Evolutionary conservation across 2,797 vertebrate species (phyloP).

Genomic region (Pristis pectinata): DNA sequence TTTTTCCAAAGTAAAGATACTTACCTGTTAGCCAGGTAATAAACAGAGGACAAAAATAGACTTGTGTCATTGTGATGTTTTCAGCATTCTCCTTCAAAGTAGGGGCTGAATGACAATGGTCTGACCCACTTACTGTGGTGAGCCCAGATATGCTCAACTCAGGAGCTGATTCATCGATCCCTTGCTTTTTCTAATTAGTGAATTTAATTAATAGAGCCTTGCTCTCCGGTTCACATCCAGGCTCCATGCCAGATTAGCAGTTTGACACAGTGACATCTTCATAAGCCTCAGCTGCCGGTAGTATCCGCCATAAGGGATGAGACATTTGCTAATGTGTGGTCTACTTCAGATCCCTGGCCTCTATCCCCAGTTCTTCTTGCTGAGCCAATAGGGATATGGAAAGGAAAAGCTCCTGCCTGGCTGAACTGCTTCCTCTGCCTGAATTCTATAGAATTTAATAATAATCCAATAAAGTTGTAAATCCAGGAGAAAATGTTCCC

Average conservation of each 20-base stretch:
- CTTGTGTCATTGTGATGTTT: background rate
- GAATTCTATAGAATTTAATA: background rate
- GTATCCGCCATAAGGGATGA: background rate
- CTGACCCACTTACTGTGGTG: constrained; percentile 15
- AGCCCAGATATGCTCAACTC: background rate
- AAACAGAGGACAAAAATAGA: constrained; percentile 26
- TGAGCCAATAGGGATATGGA: background rate
- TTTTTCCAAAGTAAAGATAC: background rate
- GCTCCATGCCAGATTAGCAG: background rate
- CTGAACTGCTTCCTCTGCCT: background rate
- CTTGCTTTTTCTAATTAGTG: constrained; percentile 11
- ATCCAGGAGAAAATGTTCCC: background rate
- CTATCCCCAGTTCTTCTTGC: background rate
- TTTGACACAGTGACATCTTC: constrained; percentile 4
- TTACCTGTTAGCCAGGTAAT: constrained; percentile 2
- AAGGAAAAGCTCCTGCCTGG: background rate
- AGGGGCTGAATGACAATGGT: background rate
- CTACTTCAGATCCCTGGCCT: background rate
- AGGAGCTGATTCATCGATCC: background rate
- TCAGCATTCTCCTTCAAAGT: constrained; percentile 29
- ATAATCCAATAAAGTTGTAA: background rate
- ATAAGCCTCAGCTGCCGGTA: background rate
- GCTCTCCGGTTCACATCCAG: background rate
- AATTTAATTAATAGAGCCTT: background rate
- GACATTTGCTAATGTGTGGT: background rate